Evolutionary conservation across 53 echinoderm and acorn worm genomes (phyloP).

Genomic region (Echinarachnius parma): DNA sequence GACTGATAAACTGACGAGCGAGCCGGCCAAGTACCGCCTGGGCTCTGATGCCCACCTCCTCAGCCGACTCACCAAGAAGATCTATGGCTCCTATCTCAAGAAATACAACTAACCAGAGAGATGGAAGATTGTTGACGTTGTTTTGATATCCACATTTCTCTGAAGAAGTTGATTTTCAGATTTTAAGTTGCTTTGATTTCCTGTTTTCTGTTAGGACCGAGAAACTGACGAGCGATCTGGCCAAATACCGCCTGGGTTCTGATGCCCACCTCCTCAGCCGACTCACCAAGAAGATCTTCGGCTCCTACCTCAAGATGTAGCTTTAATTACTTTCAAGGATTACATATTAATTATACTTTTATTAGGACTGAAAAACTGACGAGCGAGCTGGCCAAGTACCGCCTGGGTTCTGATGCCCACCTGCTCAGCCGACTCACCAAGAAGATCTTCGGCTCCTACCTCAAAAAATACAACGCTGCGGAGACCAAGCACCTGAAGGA

Average conservation of each 20-base stretch:
- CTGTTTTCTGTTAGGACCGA: too few species aligned
- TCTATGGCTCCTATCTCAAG: constrained; percentile 80
- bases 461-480: constrained; percentile 64
- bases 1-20: constrained; percentile 70
- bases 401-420: constrained; percentile 91
- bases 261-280: constrained; percentile 68
- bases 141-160: too few species aligned
- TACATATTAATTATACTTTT: background rate
- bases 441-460: constrained; percentile 81
- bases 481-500: constrained; percentile 75
- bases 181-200: too few species aligned
- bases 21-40: constrained; percentile 67
- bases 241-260: constrained; percentile 71
- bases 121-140: too few species aligned
- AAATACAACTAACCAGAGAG: constrained; percentile 68
- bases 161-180: too few species aligned
- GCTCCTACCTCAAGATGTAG: constrained; percentile 61
- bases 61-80: constrained; percentile 82
- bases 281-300: constrained; percentile 79
- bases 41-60: constrained; percentile 94
- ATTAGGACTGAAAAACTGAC: constrained; percentile 73
- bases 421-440: constrained; percentile 84
- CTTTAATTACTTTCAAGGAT: background rate
- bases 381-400: constrained; percentile 62
- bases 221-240: constrained; percentile 57